A percentile compares a stretch with the other conserved stretches of the same genome.
phyloP scores from a whole-genome alignment of 2,888 invertebrate genomes.

The Slavum lentiscoides region DNA sequence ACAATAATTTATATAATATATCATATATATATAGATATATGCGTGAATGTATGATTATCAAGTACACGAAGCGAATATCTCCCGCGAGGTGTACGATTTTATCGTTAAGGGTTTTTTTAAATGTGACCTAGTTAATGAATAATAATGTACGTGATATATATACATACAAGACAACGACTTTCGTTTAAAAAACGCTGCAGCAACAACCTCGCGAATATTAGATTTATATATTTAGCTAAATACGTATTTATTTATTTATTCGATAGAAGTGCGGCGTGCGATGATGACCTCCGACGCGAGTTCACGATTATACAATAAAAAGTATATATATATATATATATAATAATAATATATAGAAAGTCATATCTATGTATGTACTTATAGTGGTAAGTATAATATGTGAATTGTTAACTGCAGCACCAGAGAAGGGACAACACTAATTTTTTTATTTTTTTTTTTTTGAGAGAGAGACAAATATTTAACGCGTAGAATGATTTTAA shows the following conservation, averaged over 20 bases:
- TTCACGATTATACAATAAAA: too few relatives aligned
- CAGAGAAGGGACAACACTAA: too few relatives aligned
- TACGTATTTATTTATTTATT: neutral
- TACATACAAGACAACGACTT: constrained; percentile 1
- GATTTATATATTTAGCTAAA: too few relatives aligned
- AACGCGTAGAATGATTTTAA: too few relatives aligned
- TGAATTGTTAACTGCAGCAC: too few relatives aligned
- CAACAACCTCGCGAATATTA: constrained; percentile 3
- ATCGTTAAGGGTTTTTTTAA: constrained; percentile 15
- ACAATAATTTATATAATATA: neutral
- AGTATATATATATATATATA: neutral
- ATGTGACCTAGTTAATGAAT: constrained; percentile 43
- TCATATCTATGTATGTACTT: too few relatives aligned
- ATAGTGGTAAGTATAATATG: too few relatives aligned
- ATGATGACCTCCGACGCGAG: too few relatives aligned
- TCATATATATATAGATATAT: neutral
- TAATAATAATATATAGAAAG: neutral
- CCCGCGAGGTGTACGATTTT: constrained; percentile 33
- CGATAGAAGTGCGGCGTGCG: neutral
- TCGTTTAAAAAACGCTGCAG: neutral
- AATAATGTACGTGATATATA: neutral
- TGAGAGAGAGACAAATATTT: too few relatives aligned
- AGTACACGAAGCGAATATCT: neutral
- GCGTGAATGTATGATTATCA: neutral
- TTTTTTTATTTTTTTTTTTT: too few relatives aligned